Base-by-base conservation (phyloP, 1,140 invertebrate genomes). In the Vanessa tameamea region DNA sequence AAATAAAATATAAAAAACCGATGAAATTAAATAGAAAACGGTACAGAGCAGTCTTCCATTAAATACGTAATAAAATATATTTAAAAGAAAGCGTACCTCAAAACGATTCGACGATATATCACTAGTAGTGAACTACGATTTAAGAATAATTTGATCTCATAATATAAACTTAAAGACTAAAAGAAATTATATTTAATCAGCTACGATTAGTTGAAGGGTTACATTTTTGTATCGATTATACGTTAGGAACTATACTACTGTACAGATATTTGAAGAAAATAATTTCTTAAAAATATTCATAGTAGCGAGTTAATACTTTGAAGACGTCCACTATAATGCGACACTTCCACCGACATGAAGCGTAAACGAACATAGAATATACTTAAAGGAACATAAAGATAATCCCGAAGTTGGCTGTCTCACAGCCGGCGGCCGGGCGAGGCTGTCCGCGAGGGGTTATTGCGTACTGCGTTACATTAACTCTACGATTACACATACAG, bases 171-270 rank as follows among this genome's bases (percentile, higher is more conserved):
- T 88, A 83, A 87, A 84, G 67, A 43, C 79, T 86, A 88, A 86
- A 86, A 73, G 78, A 82, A 87, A 84, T 82, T 84, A 81, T 82
- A 85, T 83, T 83, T 88, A 88, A 82, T 75, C 76, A 84, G 63
- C 86, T 88, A 90, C 84, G 57, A 84, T 86, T 86, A 88, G 80
- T 88, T 80, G 72, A 84, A 89, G 85, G 89, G 83, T 88, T 91
- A 91, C 88, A 90, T 86, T 91, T 91, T 61, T 86, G 85, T 86
- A 87, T 89, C 87, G 89, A 92, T 91, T 92, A 92, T 83, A 90
- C 76, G 82, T 91, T 92, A 91, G 90, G 90, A 92, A 91, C 90
- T 92, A 92, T 92, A 78, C 89, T 90, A 89, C 90, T 92, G 90
- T 92, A 92, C 90, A 92, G 83, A 84, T 82, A 81, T 83, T 84